Percentiles rank a stretch among this genome's conserved stretches.
These are phyloP conservation scores for Scaptomyza flava DNA, from an alignment of 2,888 invertebrate species.

Conservation along the genomic window DNA sequence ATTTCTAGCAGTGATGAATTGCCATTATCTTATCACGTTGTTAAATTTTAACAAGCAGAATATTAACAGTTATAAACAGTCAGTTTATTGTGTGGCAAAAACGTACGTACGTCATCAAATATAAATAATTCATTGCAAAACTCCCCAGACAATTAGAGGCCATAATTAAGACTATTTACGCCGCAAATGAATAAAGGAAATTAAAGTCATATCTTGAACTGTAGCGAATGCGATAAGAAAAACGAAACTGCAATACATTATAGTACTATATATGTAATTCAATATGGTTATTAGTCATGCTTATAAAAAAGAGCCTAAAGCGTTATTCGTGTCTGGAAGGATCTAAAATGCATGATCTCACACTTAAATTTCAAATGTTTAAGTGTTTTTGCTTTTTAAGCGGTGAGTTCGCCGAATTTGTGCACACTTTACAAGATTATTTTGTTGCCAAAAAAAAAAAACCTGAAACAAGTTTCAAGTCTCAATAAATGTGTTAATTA, in stretches of 20 bases:
- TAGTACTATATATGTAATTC: conserved; percentile 30
- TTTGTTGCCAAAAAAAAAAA: conserved; percentile 1
- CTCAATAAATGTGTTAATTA: conserved; percentile 45
- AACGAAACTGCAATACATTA: conserved; percentile 32
- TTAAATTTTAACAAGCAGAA: conserved; percentile 15
- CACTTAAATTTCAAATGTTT: conserved; percentile 10
- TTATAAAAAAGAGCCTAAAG: background rate
- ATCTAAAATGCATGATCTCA: conserved; percentile 30
- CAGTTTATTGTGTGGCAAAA: conserved; percentile 7
- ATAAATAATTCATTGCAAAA: conserved; percentile 16
- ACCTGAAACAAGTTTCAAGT: conserved; percentile 42
- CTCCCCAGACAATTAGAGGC: conserved; percentile 19
- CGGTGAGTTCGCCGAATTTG: conserved; percentile 32
- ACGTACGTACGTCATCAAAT: background rate
- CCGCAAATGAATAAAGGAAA: conserved; percentile 19
- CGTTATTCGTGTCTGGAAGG: background rate
- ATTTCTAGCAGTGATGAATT: conserved; percentile 13
- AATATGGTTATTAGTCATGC: conserved; percentile 57
- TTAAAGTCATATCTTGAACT: conserved; percentile 35
- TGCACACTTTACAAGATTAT: conserved; percentile 36
- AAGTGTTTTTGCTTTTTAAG: too few relatives aligned
- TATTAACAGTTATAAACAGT: conserved; percentile 15
- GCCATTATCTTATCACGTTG: conserved; percentile 25
- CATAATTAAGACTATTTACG: conserved; percentile 1
- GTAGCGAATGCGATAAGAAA: conserved; percentile 32